Conservation (phyloP, 2,888 invertebrate species). For the Drosophila tripunctata region DNA sequence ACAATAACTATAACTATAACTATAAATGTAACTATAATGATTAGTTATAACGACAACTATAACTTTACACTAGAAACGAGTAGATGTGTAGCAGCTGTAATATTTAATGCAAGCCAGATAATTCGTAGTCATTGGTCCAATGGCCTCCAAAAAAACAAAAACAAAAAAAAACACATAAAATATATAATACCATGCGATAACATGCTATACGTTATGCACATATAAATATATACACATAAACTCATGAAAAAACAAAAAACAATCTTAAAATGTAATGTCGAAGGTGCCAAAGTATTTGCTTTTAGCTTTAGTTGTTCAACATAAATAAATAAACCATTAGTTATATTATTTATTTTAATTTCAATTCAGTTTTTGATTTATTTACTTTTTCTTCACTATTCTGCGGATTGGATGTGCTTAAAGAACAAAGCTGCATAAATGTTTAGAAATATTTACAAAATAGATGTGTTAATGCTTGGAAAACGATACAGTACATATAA, state of each 20-base stretch:
- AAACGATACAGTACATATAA: constrained; percentile 22
- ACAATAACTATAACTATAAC: constrained; percentile 14
- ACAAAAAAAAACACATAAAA: constrained; percentile 17
- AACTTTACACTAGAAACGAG: constrained; percentile 31
- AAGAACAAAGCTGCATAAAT: constrained; percentile 16
- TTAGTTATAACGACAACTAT: constrained; percentile 31
- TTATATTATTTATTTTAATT: constrained; percentile 50
- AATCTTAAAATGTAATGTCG: constrained; percentile 48
- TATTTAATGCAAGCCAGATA: constrained; percentile 56
- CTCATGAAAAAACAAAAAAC: constrained; percentile 21
- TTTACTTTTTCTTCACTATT: neutral
- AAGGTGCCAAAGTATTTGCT: constrained; percentile 80
- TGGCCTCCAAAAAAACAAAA: too few species aligned
- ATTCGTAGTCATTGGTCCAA: constrained; percentile 55
- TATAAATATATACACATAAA: constrained; percentile 14
- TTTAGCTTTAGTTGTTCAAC: constrained; percentile 67
- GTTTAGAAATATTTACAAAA: constrained; percentile 29
- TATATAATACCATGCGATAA: constrained; percentile 9
- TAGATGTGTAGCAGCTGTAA: constrained; percentile 63
- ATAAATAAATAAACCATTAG: constrained; percentile 59
- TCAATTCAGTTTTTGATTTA: constrained; percentile 9
- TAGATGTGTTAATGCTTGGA: constrained; percentile 39
- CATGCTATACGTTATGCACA: neutral
- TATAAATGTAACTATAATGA: constrained; percentile 41
- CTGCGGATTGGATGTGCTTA: constrained; percentile 26